Evolutionary conservation across 2,888 invertebrate species (phyloP), one percentile per base, ranked within the genome.

Genomic region (Drosophila koepferae): DNA sequence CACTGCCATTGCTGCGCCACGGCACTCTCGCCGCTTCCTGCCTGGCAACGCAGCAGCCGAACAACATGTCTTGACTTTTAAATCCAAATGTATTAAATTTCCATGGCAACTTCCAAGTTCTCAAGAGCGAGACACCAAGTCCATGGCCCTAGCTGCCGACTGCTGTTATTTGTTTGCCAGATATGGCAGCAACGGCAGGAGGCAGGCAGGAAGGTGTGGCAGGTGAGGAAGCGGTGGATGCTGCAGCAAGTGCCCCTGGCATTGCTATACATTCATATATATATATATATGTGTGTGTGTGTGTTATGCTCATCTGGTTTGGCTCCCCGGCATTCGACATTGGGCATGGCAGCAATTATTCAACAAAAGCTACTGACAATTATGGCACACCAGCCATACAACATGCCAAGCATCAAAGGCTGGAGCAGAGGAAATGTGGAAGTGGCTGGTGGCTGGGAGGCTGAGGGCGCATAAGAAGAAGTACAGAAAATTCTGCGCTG

Each of bases 341-440:
- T 86, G 81, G 86, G 88, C 80, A 77, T 83, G 81, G 77, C 89
- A 86, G 89, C 86, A 87, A 87, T 87, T 87, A 87, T 89, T 86
- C 87, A 87, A 87, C 86, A 89, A 87, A 86, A 85, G 87, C 87
- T 85, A 81, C 87, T 85, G 89, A 87, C 86, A 87, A 89, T 89
- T 86, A 87, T 86, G 82, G 82, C 86, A 80, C 85, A 85, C 77
- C 84, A 82, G 61, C 77, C 80, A 77, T 73, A 81, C 72, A 86
- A 70, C 75, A 79, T 71, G 62, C 74, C 71, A 49, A 44, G 59
- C 20, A 43, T 62, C 28, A 70, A 44, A 31, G 38, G 46, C 20
- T 18, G 51, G 18, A n/a, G 31, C 44, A 14, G 23, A 23, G 46
- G 8, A 23, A 23, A 36, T 36, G 16, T 23, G 9, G 34, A 46